Evolutionary conservation across 2,888 invertebrate genomes (phyloP).

Genomic region (Tillus elongatus): DNA sequence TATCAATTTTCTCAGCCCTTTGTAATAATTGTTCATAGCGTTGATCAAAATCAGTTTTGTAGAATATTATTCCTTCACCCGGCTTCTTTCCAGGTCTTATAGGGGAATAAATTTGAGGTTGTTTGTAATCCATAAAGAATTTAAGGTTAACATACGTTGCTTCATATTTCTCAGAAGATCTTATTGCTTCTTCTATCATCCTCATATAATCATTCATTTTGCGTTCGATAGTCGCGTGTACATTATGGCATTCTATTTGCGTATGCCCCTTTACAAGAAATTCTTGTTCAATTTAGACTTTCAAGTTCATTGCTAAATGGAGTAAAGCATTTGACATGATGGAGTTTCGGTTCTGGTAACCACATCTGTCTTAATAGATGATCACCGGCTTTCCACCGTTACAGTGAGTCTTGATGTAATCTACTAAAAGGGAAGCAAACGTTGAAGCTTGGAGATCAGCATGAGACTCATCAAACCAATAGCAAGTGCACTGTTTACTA

Average conservation of each 20-base stretch:
- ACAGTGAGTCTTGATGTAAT: background rate
- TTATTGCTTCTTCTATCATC: slow-evolving; percentile 8
- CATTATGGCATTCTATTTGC: slow-evolving; percentile 20
- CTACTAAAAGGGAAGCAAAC: slow-evolving; percentile 14
- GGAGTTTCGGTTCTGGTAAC: slow-evolving; percentile 9
- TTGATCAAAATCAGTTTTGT: background rate
- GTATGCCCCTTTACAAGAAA: slow-evolving; percentile 19
- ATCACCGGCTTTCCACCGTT: background rate
- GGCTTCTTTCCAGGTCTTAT: slow-evolving; percentile 6
- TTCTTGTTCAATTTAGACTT: slow-evolving; percentile 15
- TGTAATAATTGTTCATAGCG: background rate
- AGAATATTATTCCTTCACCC: background rate
- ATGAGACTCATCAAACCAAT: slow-evolving; percentile 21
- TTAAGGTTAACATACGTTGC: slow-evolving; percentile 10
- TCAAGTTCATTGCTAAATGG: slow-evolving; percentile 13
- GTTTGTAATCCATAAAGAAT: slow-evolving; percentile 14
- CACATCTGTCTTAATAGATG: slow-evolving; percentile 8
- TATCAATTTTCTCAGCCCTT: background rate
- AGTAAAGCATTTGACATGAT: slow-evolving; percentile 16
- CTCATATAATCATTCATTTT: slow-evolving; percentile 15
- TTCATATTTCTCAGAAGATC: slow-evolving; percentile 14
- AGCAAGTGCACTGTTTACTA: slow-evolving; percentile 20
- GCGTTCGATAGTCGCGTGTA: slow-evolving; percentile 18
- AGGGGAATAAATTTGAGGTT: slow-evolving; percentile 12
- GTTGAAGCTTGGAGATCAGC: slow-evolving; percentile 16